Percentiles rank a stretch among this genome's conserved stretches.
These are phyloP conservation scores for Eristalis tenax DNA, from an alignment of 2,888 invertebrate genomes.

Conservation along the genomic window DNA sequence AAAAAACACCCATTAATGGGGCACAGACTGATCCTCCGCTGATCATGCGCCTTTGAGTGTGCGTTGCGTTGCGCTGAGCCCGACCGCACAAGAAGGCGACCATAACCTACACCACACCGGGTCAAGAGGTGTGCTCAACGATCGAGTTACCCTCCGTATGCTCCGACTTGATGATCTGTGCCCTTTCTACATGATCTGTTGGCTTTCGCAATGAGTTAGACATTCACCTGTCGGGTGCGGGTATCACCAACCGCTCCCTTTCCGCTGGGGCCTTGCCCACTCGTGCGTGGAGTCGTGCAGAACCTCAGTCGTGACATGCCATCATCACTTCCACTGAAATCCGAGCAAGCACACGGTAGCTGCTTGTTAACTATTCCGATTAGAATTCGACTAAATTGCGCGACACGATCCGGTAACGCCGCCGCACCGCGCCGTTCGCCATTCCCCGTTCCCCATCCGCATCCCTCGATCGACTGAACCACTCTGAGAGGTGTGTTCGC, in stretches of 20 bases:
- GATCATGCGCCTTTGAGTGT: not conserved
- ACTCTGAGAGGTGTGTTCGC: conserved; percentile 41
- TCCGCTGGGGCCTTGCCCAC: conserved; percentile 33
- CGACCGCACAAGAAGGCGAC: conserved; percentile 49
- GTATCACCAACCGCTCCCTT: conserved; percentile 41
- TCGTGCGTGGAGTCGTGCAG: conserved; percentile 38
- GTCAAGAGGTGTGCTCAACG: conserved; percentile 16
- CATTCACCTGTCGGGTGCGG: not conserved
- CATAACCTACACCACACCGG: not conserved
- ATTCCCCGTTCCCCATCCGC: not conserved
- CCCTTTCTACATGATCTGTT: not conserved
- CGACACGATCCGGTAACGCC: conserved; percentile 33
- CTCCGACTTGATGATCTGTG: not conserved
- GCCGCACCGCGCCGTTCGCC: not conserved
- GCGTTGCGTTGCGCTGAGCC: not conserved
- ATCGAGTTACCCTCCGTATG: not conserved
- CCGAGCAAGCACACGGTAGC: conserved; percentile 4
- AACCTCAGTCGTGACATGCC: conserved; percentile 41
- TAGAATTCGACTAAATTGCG: conserved; percentile 47
- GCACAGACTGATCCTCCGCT: not conserved
- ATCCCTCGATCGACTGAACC: not conserved
- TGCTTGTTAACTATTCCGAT: conserved; percentile 5
- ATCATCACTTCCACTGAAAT: conserved; percentile 1
- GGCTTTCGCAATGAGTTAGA: not conserved
- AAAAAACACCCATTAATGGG: conserved; percentile 1